A percentile compares a stretch with the other conserved stretches of the same genome.
Conservation (phyloP, 2,888 invertebrate species). For the Netelia melanura region DNA sequence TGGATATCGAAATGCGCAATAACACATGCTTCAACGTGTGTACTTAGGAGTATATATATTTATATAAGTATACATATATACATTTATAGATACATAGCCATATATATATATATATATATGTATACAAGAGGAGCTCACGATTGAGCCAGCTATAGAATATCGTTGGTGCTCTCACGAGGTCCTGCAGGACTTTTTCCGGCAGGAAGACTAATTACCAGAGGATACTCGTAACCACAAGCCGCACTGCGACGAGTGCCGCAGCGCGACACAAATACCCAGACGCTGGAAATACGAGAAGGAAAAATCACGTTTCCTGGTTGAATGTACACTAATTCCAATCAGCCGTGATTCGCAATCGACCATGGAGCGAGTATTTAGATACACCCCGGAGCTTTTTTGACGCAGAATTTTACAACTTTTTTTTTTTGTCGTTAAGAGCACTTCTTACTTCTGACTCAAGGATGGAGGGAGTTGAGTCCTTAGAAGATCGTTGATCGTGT, state of each 20-base stretch:
- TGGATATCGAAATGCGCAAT: conserved; percentile 57
- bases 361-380: background rate
- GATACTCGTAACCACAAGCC: conserved; percentile 49
- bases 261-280: conserved; percentile 10
- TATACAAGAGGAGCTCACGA: conserved; percentile 20
- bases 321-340: background rate
- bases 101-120: background rate
- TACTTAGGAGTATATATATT: background rate
- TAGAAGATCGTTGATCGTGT: background rate
- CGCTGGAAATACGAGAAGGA: conserved; percentile 72
- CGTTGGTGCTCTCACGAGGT: conserved; percentile 48
- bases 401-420: background rate
- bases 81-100: background rate
- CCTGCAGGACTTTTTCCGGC: conserved; percentile 61
- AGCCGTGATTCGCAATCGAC: background rate
- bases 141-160: conserved; percentile 55
- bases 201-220: conserved; percentile 62
- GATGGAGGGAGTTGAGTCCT: conserved; percentile 34
- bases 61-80: background rate
- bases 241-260: conserved; percentile 35
- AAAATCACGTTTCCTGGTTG: conserved; percentile 70
- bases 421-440: background rate
- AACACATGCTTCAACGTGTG: conserved; percentile 8
- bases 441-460: conserved; percentile 71
- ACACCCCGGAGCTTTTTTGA: background rate